Percentiles rank a stretch among this genome's conserved stretches.
Evolutionary conservation across 1,140 invertebrate species (phyloP).

Genomic region (Caligus rogercresseyi): DNA sequence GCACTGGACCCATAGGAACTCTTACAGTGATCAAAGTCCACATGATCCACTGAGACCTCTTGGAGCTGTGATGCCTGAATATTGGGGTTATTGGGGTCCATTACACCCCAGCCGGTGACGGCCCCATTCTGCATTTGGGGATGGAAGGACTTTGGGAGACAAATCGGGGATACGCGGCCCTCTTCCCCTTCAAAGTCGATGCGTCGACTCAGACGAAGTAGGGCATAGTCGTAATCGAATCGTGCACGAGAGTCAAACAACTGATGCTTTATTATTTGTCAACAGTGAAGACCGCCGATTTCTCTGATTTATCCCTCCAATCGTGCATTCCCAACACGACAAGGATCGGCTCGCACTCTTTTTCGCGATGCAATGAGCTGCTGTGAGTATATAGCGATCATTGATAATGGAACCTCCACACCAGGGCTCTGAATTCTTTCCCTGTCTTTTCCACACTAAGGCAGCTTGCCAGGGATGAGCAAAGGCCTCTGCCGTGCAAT

Average conservation of each 20-base stretch:
- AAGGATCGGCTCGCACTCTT: not conserved
- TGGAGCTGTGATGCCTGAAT: constrained; percentile 1
- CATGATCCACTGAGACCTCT: not conserved
- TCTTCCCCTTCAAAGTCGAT: not conserved
- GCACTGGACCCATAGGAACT: not conserved
- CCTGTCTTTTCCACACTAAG: not conserved
- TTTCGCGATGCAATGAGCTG: constrained; percentile 8
- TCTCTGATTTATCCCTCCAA: not conserved
- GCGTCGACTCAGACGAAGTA: not conserved
- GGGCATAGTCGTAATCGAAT: constrained; percentile 11
- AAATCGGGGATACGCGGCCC: not conserved
- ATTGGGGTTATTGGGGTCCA: constrained; percentile 4
- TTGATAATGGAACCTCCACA: constrained; percentile 8
- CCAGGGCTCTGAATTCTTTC: constrained; percentile 1
- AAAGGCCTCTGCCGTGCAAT: not conserved
- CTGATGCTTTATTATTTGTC: not conserved
- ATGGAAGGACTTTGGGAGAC: not conserved
- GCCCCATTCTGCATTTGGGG: not conserved
- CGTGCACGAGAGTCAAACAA: not conserved
- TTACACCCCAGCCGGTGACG: constrained; percentile 4
- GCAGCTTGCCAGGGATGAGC: constrained; percentile 7
- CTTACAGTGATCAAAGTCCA: not conserved
- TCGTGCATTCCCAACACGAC: constrained; percentile 9
- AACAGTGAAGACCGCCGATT: not conserved
- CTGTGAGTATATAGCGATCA: constrained; percentile 13